Evolutionary conservation across 1,140 invertebrate species (phyloP), one percentile per base, ranked within the genome.

Genomic region (Vanessa atalanta): DNA sequence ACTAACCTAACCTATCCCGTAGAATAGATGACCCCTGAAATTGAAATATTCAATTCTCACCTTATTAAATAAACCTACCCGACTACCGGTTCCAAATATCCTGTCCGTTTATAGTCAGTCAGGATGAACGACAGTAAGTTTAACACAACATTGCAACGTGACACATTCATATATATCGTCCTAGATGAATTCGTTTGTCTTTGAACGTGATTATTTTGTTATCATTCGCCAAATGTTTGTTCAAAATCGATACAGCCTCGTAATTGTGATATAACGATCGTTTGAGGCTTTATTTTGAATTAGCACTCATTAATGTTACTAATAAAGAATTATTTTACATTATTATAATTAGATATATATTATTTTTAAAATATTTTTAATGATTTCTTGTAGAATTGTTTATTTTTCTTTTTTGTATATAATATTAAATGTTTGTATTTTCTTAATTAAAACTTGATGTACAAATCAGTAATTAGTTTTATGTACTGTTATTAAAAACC

Each of bases 221-320:
- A 43, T 5, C 48, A 3, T 15, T 55, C 55, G 66, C 23, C 66
- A 68, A 68, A 68, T 12, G 47, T 68, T 68, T 68, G 66, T 68
- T 68, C 66, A 55, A 57, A 57, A 37, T 53, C 50, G 31, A 13
- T 61, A 37, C 26, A 57, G 51, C 65, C 65, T 43, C 43, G n/a
- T 66, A 15, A 48, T 50, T 68, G 66, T 68, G 51, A 55, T 55
- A 67, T 53, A 51, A 31, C 7, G 50, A 23, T 31, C 48, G 47
- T 9, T 50, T 50, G 65, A 67, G 65, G 47, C 65, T 67, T 31
- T 67, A 8, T n/a, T 11, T 43, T 51, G 11, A n/a, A 31, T 37
- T 51, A 66, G 47, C 23, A n/a, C 23, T 20, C 11, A 37, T 31
- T 51, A 31, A 31, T 53, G 15, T 66, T 65, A 50, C 55, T 61